Percentiles rank a stretch among this genome's conserved stretches.
phyloP scores from a whole-genome alignment of 2,888 invertebrate species.

The Tethea ocularis region DNA sequence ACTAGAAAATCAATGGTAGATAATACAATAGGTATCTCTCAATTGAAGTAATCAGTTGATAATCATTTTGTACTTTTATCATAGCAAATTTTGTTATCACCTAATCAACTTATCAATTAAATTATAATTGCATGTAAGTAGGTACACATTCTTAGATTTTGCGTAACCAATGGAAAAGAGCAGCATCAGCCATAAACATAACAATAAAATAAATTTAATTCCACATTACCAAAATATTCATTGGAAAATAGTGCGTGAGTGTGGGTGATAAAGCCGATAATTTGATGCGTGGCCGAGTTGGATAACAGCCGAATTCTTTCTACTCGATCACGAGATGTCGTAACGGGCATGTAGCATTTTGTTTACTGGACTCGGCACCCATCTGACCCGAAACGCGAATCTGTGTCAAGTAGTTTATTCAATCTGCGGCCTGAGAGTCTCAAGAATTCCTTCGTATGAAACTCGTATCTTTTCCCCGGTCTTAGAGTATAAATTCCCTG shows the following conservation, averaged over 20 bases:
- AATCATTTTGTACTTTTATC: background rate
- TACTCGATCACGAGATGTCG: constrained; percentile 64
- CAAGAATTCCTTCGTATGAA: constrained; percentile 44
- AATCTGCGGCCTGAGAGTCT: constrained; percentile 74
- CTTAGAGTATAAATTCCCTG: constrained; percentile 49
- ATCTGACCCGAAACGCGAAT: constrained; percentile 82
- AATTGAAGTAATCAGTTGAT: background rate
- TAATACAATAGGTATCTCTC: too few species aligned
- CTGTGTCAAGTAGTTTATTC: constrained; percentile 84
- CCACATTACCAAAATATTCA: background rate
- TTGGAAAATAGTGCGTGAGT: background rate
- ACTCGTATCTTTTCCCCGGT: constrained; percentile 42
- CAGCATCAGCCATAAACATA: background rate
- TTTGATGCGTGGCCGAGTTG: constrained; percentile 17
- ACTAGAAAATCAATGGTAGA: too few species aligned
- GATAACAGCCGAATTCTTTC: constrained; percentile 32
- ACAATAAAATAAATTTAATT: background rate
- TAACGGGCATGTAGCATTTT: constrained; percentile 64
- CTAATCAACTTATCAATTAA: background rate
- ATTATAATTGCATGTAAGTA: too few species aligned
- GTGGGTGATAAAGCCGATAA: background rate
- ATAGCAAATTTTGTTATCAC: too few species aligned
- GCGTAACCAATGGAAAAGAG: too few species aligned
- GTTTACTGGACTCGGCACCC: constrained; percentile 67
- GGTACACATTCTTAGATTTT: too few species aligned